phyloP scores from a whole-genome alignment of 2,113 vertebrate species.

The Cranoglanis bouderius region DNA sequence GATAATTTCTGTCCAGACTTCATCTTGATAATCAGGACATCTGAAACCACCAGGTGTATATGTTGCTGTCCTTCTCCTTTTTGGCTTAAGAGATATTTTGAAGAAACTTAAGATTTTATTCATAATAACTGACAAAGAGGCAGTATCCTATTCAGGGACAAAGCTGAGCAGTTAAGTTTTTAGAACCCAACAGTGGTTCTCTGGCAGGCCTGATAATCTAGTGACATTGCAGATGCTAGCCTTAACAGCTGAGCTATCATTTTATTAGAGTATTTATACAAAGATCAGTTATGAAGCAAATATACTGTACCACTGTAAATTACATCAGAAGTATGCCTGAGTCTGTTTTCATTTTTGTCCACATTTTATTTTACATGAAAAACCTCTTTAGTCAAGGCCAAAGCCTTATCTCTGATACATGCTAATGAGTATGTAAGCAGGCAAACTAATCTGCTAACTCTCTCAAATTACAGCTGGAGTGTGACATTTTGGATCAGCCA shows the following conservation, averaged over 20 bases:
- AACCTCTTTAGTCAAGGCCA: neutral
- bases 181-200: neutral
- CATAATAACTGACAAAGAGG: neutral
- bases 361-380: neutral
- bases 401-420: neutral
- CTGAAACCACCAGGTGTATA: neutral
- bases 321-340: neutral
- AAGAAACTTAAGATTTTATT: conserved; percentile 1
- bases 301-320: conserved; percentile 1
- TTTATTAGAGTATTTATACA: neutral
- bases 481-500: conserved; percentile 26
- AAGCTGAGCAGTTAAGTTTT: neutral
- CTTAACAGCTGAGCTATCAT: neutral
- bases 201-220: neutral
- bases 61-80: neutral
- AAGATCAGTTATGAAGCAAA: neutral
- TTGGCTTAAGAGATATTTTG: neutral
- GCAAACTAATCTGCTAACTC: neutral
- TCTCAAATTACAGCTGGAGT: conserved; percentile 15
- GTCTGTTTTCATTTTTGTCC: neutral
- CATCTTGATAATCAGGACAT: neutral
- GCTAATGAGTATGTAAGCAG: neutral
- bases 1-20: neutral
- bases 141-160: neutral
- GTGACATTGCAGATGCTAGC: neutral